Conservation (phyloP, 2,797 vertebrate genomes). For the Chromis chromis region DNA sequence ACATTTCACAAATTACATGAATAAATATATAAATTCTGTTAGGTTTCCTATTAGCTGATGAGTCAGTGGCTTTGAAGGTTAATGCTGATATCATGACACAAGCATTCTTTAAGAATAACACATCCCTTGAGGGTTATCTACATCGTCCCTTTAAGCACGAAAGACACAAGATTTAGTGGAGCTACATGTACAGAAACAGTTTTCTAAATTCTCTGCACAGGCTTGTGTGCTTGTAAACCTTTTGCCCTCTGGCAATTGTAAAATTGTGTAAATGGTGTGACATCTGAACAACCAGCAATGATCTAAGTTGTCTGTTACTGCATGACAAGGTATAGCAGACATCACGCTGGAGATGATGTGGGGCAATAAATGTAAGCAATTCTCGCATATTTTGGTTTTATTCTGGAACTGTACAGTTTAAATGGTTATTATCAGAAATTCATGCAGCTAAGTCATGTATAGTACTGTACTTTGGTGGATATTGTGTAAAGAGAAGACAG, state of each 20-base stretch:
- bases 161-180: neutral
- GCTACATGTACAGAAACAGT: neutral
- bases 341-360: too few species aligned
- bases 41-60: neutral
- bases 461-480: too few species aligned
- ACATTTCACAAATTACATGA: too few species aligned
- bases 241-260: neutral
- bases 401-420: too few species aligned
- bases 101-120: neutral
- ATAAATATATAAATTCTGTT: neutral
- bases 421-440: too few species aligned
- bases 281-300: conserved; percentile 5
- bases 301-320: neutral
- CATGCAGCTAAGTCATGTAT: too few species aligned
- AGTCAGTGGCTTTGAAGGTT: neutral
- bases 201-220: conserved; percentile 3
- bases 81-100: neutral
- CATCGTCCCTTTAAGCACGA: neutral
- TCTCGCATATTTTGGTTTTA: too few species aligned
- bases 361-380: too few species aligned
- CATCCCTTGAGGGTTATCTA: neutral
- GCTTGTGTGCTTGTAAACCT: neutral
- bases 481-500: too few species aligned
- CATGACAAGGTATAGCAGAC: conserved; percentile 23
- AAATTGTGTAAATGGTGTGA: conserved; percentile 1